Base-by-base conservation (phyloP, 2,797 vertebrate species). In the Threskiornis aethiopicus region DNA sequence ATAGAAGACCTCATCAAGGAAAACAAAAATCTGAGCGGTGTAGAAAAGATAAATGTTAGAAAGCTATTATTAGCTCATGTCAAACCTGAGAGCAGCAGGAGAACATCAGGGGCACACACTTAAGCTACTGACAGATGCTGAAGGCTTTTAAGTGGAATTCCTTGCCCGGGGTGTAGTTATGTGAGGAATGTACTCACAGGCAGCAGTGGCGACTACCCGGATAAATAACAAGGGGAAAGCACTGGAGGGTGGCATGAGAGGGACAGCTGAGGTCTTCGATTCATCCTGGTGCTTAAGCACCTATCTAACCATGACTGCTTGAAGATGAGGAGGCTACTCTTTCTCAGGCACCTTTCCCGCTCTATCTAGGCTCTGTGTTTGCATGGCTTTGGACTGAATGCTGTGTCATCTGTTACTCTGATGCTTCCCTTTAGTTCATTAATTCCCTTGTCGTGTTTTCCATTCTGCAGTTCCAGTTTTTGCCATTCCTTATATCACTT, bases 61-160 rank as follows among this genome's bases (percentile, higher is more conserved):
- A 84, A 89, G 70, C 51, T 97, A 75, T 96, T 96, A 92, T 92
- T 96, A 92, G 64, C 33, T 94, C 25, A 3, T 79, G 67, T 95
- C 72, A 95, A 90, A 62, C 73, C 58, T 24, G 76, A 25, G 88
- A 92, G 88, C 71, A 90, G 61, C 73, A 69, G 51, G 25, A 79
- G 49, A 90, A 64, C 19, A 42, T 49, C 13, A 21, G 46, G 54
- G 54, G 14, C 42, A 66, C 33, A 81, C 70, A 57, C 73, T 76
- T 22, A 82, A 84, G 66, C 76, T 87, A 76, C 31, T 72, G 78
- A 47, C 55, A 91, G 87, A 84, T 20, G 33, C 87, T 95, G 71
- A 96, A 95, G 84, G 77, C 72, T 84, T 91, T 84, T 67, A 76
- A 93, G 66, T 80, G 75, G 93, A 95, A 96, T 96, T 96, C 81